A percentile compares a stretch with the other conserved stretches of the same genome.
Conservation (phyloP, 1,140 invertebrate genomes). For the Coelopa frigida region DNA sequence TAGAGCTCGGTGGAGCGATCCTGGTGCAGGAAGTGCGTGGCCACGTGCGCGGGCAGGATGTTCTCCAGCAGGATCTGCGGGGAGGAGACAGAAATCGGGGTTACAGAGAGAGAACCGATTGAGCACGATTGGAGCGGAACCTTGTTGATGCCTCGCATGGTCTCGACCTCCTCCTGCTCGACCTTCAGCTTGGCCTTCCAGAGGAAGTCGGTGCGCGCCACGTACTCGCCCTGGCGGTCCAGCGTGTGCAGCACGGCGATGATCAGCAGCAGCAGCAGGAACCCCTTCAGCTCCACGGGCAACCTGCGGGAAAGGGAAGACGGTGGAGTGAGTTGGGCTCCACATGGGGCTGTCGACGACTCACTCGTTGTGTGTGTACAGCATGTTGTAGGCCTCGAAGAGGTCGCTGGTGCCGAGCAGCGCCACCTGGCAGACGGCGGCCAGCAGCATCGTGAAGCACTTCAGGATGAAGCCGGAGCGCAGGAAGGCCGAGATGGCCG, state of each 20-base stretch:
- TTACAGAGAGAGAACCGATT: not conserved
- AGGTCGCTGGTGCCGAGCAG: slow-evolving; percentile 56
- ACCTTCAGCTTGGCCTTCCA: slow-evolving; percentile 88
- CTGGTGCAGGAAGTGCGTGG: slow-evolving; percentile 76
- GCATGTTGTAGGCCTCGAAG: slow-evolving; percentile 54
- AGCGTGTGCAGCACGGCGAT: slow-evolving; percentile 66
- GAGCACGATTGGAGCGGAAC: slow-evolving; percentile 29
- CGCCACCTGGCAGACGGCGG: slow-evolving; percentile 56
- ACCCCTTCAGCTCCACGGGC: slow-evolving; percentile 59
- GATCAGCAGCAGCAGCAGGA: slow-evolving; percentile 54
- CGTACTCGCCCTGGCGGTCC: slow-evolving; percentile 79
- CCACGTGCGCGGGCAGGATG: slow-evolving; percentile 92
- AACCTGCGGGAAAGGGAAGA: slow-evolving; percentile 49
- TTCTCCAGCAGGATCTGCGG: slow-evolving; percentile 81
- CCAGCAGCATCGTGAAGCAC: slow-evolving; percentile 64
- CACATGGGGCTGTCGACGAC: slow-evolving; percentile 24
- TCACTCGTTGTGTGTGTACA: slow-evolving; percentile 51
- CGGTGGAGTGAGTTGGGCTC: not conserved
- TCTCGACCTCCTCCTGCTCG: slow-evolving; percentile 91
- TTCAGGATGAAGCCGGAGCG: slow-evolving; percentile 77
- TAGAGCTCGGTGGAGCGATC: slow-evolving; percentile 70
- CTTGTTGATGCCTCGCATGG: slow-evolving; percentile 91
- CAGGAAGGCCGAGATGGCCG: slow-evolving; percentile 76
- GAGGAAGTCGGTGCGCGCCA: slow-evolving; percentile 79
- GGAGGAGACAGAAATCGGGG: not conserved